A percentile compares a stretch with the other conserved stretches of the same genome.
Conservation (phyloP, 2,888 invertebrate genomes). For the Gisinianus flammeolus region DNA sequence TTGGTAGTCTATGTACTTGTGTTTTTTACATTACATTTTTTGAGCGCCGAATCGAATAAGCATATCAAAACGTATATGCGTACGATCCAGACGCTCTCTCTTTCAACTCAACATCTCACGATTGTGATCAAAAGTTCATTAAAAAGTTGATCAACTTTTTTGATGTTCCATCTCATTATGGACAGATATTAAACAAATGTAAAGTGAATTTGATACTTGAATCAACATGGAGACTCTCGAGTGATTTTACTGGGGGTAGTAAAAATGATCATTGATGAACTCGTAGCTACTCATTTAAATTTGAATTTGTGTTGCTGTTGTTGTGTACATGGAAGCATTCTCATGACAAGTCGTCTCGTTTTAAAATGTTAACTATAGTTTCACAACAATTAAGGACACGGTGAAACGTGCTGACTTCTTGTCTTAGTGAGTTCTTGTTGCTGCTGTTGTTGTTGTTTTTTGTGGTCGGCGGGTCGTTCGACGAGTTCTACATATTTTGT, state of each 20-base stretch:
- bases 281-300: neutral
- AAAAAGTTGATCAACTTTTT: constrained; percentile 16
- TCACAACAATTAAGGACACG: neutral
- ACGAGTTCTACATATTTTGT: too few species aligned
- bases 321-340: neutral
- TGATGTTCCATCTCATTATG: constrained; percentile 29
- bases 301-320: neutral
- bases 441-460: neutral
- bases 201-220: too few species aligned
- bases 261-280: too few species aligned
- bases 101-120: neutral
- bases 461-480: too few species aligned
- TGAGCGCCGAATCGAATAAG: too few species aligned
- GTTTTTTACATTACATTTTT: too few species aligned
- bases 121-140: constrained; percentile 22
- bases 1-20: too few species aligned
- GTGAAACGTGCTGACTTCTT: too few species aligned
- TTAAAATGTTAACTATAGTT: neutral
- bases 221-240: too few species aligned
- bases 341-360: neutral
- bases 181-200: constrained; percentile 4
- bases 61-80: too few species aligned
- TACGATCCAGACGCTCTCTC: neutral
- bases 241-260: too few species aligned
- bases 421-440: too few species aligned